phyloP scores from a whole-genome alignment of 2,797 vertebrate genomes.

The Acridotheres tristis region DNA sequence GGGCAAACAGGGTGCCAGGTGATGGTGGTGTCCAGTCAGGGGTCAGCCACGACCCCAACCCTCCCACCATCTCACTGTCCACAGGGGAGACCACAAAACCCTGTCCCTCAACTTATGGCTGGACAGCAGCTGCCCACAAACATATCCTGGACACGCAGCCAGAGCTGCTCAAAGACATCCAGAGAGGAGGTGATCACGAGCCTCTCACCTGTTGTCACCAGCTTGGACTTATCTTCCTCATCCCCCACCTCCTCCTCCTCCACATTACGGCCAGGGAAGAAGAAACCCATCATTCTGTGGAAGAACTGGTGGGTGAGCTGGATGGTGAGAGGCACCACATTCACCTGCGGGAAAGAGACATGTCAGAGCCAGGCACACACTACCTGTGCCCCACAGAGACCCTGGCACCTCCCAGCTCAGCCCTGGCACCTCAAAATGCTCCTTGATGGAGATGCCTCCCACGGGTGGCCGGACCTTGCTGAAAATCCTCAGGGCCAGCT shows the following conservation, averaged over 20 bases:
- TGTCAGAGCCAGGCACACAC: background rate
- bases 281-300: constrained; percentile 99
- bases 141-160: fast-evolving
- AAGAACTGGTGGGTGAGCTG: constrained; percentile 99
- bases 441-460: constrained; percentile 98
- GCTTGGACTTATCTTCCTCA: constrained; percentile 96
- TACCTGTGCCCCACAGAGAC: fast-evolving
- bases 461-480: constrained; percentile 98
- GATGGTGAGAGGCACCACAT: constrained; percentile 97
- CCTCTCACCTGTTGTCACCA: constrained; percentile 93
- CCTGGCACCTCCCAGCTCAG: background rate
- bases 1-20: background rate
- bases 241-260: constrained; percentile 97
- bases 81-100: background rate
- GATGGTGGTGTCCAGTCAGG: background rate
- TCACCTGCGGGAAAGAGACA: constrained; percentile 80
- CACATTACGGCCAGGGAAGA: constrained; percentile 94
- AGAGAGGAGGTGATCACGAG: background rate
- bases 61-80: background rate
- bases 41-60: background rate
- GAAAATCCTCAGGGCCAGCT: constrained; percentile 95
- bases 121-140: background rate
- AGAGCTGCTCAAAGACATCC: background rate
- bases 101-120: fast-evolving
- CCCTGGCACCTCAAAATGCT: constrained; percentile 91